A percentile compares a stretch with the other conserved stretches of the same genome.
These are phyloP conservation scores for Lepilemur ruficaudatus DNA, from an alignment of 2,797 vertebrate genomes.

Conservation along the genomic window DNA sequence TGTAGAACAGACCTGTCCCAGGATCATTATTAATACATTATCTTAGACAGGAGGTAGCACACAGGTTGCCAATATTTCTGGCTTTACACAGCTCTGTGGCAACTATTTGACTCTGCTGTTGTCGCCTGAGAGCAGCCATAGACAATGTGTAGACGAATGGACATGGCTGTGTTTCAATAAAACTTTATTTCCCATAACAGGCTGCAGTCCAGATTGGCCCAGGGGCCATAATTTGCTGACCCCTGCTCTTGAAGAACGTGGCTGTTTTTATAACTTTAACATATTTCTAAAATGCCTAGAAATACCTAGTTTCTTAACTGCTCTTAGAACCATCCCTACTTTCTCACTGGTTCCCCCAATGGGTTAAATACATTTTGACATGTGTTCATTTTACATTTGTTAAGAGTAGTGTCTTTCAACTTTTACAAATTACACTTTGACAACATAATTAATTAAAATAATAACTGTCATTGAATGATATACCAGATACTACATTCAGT, in stretches of 20 bases:
- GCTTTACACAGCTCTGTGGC: not conserved
- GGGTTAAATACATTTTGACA: not conserved
- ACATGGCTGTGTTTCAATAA: not conserved
- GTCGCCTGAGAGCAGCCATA: not conserved
- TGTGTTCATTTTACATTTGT: not conserved
- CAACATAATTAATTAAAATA: not conserved
- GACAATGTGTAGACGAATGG: not conserved
- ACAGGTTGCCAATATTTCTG: not conserved
- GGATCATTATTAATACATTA: not conserved
- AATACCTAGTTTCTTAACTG: not conserved
- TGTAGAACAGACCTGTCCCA: not conserved
- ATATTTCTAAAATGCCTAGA: not conserved
- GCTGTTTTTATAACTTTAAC: not conserved
- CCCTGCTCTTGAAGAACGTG: not conserved
- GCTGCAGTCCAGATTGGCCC: not conserved
- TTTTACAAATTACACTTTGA: not conserved
- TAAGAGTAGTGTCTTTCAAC: not conserved
- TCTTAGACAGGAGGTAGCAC: not conserved
- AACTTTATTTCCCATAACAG: not conserved
- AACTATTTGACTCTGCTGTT: not conserved
- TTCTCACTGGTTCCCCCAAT: not conserved
- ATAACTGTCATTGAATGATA: not conserved
- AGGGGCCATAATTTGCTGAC: not conserved
- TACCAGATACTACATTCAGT: not conserved
- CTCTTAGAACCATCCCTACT: not conserved